Evolutionary conservation across 2,888 invertebrate genomes (phyloP).

Genomic region (Melipona beecheii): DNA sequence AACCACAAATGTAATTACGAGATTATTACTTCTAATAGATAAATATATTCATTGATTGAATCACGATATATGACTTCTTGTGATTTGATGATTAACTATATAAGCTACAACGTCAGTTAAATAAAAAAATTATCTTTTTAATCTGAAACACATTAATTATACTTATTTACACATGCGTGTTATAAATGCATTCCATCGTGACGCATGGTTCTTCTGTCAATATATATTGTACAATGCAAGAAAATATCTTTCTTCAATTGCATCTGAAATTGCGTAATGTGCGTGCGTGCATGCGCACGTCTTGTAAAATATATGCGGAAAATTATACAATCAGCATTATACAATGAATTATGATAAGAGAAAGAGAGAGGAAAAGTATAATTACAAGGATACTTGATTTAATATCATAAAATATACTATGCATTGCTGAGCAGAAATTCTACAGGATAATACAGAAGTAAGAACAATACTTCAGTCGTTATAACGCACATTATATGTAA

Average conservation of each 20-base stretch:
- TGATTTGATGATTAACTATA: neutral
- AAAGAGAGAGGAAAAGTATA: neutral
- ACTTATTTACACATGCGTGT: conserved; percentile 40
- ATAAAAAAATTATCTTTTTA: conserved; percentile 14
- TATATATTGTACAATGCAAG: neutral
- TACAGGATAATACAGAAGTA: neutral
- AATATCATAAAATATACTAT: neutral
- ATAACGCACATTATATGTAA: no score
- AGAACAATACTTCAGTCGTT: no score
- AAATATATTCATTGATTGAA: neutral
- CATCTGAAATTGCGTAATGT: no score
- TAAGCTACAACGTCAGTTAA: neutral
- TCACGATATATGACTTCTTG: neutral
- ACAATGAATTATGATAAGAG: neutral
- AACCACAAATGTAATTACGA: conserved; percentile 8
- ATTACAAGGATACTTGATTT: neutral
- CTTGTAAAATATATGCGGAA: neutral
- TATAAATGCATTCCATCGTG: conserved; percentile 20
- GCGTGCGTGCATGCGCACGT: neutral
- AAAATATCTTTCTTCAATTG: neutral
- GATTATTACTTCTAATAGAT: conserved; percentile 14
- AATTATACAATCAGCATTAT: neutral
- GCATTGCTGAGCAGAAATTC: neutral
- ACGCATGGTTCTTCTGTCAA: conserved; percentile 20
- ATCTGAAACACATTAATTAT: conserved; percentile 12